Conservation (phyloP, 2,888 invertebrate species). For the Ectemnius lituratus region DNA sequence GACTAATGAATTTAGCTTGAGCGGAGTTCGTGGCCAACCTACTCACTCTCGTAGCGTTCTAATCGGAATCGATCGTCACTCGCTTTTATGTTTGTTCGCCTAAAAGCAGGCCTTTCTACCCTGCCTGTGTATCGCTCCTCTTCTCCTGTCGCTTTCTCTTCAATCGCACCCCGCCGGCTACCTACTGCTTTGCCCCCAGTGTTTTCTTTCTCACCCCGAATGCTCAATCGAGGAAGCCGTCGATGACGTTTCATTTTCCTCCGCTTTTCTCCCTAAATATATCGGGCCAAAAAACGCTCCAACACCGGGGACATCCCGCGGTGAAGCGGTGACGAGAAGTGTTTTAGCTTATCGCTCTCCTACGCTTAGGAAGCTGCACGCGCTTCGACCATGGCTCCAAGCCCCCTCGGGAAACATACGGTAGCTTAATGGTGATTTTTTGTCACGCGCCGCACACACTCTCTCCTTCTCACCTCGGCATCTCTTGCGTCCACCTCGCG, state of each 20-base stretch:
- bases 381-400: constrained; percentile 51
- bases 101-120: constrained; percentile 63
- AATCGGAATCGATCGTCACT: constrained; percentile 39
- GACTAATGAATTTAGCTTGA: constrained; percentile 3
- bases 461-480: constrained; percentile 57
- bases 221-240: constrained; percentile 18
- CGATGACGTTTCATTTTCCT: constrained; percentile 44
- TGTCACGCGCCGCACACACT: constrained; percentile 51
- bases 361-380: constrained; percentile 65
- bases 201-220: constrained; percentile 27
- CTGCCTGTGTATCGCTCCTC: constrained; percentile 12
- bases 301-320: constrained; percentile 35
- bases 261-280: constrained; percentile 37
- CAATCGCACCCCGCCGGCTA: constrained; percentile 13
- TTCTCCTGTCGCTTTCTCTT: constrained; percentile 1
- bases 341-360: constrained; percentile 76
- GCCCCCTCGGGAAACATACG: constrained; percentile 69
- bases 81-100: constrained; percentile 65
- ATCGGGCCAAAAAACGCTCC: constrained; percentile 10
- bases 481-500: background rate
- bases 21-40: constrained; percentile 7
- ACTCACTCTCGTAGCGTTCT: constrained; percentile 55
- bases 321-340: constrained; percentile 58
- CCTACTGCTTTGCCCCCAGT: constrained; percentile 16
- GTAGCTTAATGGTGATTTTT: constrained; percentile 75